Evolutionary conservation across 2,113 vertebrate species (phyloP), one percentile per base, ranked within the genome.

Genomic region (Stictonetta naevosa): DNA sequence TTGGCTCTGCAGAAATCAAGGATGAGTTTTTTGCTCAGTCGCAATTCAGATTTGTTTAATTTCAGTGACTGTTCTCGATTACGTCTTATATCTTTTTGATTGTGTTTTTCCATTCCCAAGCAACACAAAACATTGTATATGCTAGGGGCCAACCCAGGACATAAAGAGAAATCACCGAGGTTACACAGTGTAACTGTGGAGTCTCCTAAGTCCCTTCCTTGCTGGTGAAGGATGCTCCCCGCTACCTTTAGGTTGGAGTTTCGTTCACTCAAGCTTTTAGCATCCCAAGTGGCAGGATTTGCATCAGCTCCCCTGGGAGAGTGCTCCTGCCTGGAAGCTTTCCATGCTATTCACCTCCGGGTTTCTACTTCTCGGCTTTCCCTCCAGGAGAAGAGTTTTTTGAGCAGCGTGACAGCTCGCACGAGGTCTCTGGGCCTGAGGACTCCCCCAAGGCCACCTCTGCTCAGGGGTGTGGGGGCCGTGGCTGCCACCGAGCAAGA

Each of bases 41-140:
- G 91, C 88, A 94, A 92, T 86, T 53, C 91, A 64, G 83, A 86
- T 83, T 91, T 92, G 68, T 73, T 95, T 71, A 44, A 90, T 92
- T 92, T 91, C 74, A 63, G 3, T 46, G 26, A 67, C 34, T 0
- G 1, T 12, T 20, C 22, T 44, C 52, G 25, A 72, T 63, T 16
- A 12, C 4, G 10, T 56, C 36, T 36, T 6, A 0, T 25, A 28
- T 53, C 25, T 77, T 88, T 78, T 63, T 46, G 6, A 4, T 38
- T 0, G 0, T 20, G 22, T 40, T 63, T 75, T 80, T 55, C 42
- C 22, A 9, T 50, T 75, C 67, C n/a, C 26, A 59, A 90, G 55
- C 4, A 23, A 11, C 21, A 8, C 22, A 64, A 64, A 86, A 38
- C 5, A 40, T 62, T 80, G 86, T 28, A 28, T 7, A 53, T 1